phyloP scores from a whole-genome alignment of 2,888 invertebrate genomes.

The Dicycla oo region DNA sequence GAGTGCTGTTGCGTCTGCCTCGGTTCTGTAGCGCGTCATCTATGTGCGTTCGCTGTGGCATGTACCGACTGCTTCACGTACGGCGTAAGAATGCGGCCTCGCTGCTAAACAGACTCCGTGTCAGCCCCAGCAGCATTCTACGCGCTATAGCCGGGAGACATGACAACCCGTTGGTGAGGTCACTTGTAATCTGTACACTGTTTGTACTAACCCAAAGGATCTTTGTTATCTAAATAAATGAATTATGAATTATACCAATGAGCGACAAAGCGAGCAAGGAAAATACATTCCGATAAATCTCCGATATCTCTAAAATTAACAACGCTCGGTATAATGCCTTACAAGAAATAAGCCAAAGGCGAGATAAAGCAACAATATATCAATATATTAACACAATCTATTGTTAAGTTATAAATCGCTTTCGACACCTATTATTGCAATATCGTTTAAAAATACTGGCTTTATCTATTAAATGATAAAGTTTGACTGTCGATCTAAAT shows the following conservation, averaged over 20 bases:
- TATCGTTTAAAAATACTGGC: conserved; percentile 57
- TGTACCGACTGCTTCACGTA: too few species aligned
- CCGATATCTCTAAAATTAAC: conserved; percentile 44
- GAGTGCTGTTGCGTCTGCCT: too few species aligned
- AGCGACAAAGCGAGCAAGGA: conserved; percentile 49
- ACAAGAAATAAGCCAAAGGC: conserved; percentile 59
- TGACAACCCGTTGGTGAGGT: too few species aligned
- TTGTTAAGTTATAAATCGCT: conserved; percentile 65
- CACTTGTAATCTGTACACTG: too few species aligned
- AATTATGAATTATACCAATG: conserved; percentile 27
- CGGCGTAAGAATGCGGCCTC: too few species aligned
- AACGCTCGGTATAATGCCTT: conserved; percentile 45
- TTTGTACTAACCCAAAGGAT: too few species aligned
- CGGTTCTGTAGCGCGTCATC: too few species aligned
- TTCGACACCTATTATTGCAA: conserved; percentile 65
- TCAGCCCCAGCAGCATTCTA: too few species aligned
- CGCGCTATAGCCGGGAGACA: too few species aligned
- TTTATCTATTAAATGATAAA: conserved; percentile 55
- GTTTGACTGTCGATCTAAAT: conserved; percentile 42
- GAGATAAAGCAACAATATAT: conserved; percentile 56
- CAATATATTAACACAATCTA: conserved; percentile 60
- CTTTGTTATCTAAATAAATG: too few species aligned
- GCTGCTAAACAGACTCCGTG: too few species aligned
- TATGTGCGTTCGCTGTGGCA: too few species aligned
- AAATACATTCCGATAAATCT: conserved; percentile 49